Percentiles rank a stretch among this genome's conserved stretches.
Conservation (phyloP, 2,797 vertebrate genomes). For the Rousettus madagascariensis region DNA sequence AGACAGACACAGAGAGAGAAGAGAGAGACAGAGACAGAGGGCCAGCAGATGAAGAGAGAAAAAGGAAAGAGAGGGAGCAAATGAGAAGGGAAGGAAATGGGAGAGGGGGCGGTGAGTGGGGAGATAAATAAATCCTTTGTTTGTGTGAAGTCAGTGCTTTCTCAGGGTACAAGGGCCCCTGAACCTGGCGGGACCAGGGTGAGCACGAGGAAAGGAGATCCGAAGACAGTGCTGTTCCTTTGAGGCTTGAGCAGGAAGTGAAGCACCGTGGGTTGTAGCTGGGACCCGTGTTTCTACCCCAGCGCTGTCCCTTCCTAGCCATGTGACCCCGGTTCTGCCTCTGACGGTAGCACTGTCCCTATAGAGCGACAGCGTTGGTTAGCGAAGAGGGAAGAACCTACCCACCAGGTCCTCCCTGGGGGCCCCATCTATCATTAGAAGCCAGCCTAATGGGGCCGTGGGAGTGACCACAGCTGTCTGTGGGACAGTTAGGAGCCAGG, state of each 20-base stretch:
- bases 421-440: background rate
- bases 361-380: rapidly evolving
- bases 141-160: rapidly evolving
- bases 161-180: rapidly evolving
- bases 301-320: background rate
- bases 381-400: background rate
- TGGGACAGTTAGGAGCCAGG: rapidly evolving
- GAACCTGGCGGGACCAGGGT: rapidly evolving
- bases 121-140: background rate
- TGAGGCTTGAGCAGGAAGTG: background rate
- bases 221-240: rapidly evolving
- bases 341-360: background rate
- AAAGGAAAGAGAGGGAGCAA: background rate
- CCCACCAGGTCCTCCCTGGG: background rate
- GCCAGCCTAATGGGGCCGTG: background rate
- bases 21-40: background rate
- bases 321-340: background rate
- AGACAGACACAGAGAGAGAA: background rate
- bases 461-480: background rate
- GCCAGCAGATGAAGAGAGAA: background rate
- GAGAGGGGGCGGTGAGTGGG: background rate
- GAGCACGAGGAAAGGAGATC: background rate
- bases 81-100: background rate
- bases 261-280: background rate
- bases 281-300: background rate